Evolutionary conservation across 2,888 invertebrate species (phyloP), one percentile per base, ranked within the genome.

Genomic region (Cosmia trapezina): DNA sequence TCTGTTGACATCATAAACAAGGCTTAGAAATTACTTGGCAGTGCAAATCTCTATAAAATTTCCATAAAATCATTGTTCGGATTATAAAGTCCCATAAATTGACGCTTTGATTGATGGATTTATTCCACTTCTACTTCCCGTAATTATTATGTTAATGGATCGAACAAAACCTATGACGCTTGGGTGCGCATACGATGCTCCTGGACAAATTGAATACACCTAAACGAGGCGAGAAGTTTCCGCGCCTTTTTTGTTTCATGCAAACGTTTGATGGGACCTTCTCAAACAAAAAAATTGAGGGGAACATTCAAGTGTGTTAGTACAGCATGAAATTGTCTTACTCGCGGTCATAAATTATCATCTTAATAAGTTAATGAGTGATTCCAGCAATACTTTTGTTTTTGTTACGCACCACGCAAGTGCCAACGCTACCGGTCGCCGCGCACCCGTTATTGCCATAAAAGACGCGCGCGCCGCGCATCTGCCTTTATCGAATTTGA

Each of bases 401-500:
- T 95, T 95, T 96, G 90, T 88, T 80, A 76, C 83, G 72, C 81
- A 88, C 87, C 54, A 83, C 89, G 85, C 91, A 90, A 93, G 94
- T 93, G 92, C 88, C 92, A 90, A 89, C 86, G 90, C 89, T 91
- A 90, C 91, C 89, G 91, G 89, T 85, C 90, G 87, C 81, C 84
- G 83, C 87, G 84, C 88, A 92, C 91, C 92, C 92, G 94, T 93
- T 95, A 93, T 93, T 92, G 85, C 95, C 95, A 91, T 95, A 95
- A 93, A 93, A 90, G 94, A 89, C 83, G 87, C 81, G 87, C 83
- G 80, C 87, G 83, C 77, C 85, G 89, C 90, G 91, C 96, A 96
- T 95, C 96, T 96, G 96, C 96, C 94, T 94, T 92, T 92, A 93
- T 92, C 93, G 95, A 95, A 95, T 95, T 96, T 95, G 94, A 96